Conservation (phyloP, 2,888 invertebrate species). For the Meta bourneti region DNA sequence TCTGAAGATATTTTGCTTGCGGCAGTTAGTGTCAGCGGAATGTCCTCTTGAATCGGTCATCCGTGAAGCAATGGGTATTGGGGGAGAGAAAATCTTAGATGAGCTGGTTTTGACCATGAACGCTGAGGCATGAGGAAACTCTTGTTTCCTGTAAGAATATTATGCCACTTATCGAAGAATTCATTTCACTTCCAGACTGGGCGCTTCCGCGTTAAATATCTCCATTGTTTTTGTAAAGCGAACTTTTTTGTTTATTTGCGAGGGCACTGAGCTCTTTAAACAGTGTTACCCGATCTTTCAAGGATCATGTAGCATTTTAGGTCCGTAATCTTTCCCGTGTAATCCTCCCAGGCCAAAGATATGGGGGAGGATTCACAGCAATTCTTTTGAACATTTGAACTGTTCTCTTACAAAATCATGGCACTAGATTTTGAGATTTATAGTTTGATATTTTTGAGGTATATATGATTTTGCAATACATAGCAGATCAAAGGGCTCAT, state of each 20-base stretch:
- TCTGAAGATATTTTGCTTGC: slow-evolving; percentile 40
- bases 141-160: slow-evolving; percentile 27
- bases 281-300: background rate
- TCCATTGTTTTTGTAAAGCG: background rate
- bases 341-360: no score
- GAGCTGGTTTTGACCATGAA: slow-evolving; percentile 62
- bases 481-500: no score
- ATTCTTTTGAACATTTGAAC: no score
- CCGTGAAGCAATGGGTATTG: slow-evolving; percentile 39
- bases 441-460: no score
- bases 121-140: slow-evolving; percentile 44
- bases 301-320: background rate
- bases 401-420: no score
- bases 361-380: no score
- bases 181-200: slow-evolving; percentile 20
- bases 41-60: slow-evolving; percentile 58
- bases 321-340: background rate
- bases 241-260: background rate
- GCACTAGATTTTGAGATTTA: no score
- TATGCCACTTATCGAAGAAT: slow-evolving; percentile 46
- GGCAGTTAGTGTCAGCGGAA: slow-evolving; percentile 39
- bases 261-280: background rate
- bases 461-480: no score
- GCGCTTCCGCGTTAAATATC: slow-evolving; percentile 40
- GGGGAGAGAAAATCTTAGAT: slow-evolving; percentile 23